Conservation (phyloP, 2,797 vertebrate genomes). For the Otolemur crassicaudatus region DNA sequence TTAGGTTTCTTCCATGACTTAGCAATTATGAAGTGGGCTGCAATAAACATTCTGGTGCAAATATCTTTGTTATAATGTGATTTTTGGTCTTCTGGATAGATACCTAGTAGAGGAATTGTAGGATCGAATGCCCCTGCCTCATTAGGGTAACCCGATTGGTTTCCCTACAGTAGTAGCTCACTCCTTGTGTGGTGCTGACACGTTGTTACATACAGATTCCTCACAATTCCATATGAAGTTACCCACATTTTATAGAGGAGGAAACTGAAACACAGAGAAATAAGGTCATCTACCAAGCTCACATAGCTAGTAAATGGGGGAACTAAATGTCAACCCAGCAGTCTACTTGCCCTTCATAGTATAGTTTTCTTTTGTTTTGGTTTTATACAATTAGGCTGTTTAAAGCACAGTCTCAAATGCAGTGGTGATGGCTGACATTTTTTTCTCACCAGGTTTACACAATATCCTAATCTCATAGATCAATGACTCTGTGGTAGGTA, state of each 20-base stretch:
- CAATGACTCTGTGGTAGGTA: background rate
- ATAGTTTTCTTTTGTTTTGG: background rate
- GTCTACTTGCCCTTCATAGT: background rate
- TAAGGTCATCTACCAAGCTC: background rate
- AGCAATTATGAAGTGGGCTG: too few species aligned
- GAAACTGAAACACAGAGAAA: background rate
- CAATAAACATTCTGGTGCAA: too few species aligned
- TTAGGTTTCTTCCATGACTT: too few species aligned
- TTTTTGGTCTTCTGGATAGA: too few species aligned
- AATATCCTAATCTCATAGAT: conserved; percentile 24
- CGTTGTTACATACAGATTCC: background rate
- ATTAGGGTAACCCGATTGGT: too few species aligned
- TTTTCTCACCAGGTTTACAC: background rate
- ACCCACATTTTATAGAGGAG: background rate
- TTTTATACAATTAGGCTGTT: background rate
- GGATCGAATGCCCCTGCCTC: too few species aligned
- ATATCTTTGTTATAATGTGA: too few species aligned
- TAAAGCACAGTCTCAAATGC: background rate
- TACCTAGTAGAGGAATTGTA: too few species aligned
- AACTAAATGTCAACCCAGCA: background rate
- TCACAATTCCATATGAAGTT: background rate
- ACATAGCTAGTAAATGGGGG: background rate
- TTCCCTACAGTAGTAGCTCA: background rate
- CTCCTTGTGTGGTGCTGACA: background rate
- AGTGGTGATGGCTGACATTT: background rate